Evolutionary conservation across 2,113 vertebrate species (phyloP).

Genomic region (Ceyx melanurus): DNA sequence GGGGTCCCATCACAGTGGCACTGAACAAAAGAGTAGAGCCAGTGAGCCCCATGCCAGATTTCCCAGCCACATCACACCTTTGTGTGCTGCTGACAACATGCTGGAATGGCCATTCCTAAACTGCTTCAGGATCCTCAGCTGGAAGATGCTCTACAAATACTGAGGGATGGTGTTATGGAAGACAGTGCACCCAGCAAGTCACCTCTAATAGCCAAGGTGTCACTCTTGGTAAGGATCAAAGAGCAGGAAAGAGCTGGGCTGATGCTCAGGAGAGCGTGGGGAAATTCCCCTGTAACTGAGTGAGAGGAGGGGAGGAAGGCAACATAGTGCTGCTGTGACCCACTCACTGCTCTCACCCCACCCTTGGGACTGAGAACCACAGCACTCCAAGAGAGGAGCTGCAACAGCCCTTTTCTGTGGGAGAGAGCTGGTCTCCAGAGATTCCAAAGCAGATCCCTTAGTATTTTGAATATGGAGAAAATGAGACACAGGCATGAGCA

Average conservation of each 20-base stretch:
- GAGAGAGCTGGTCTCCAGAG: not conserved
- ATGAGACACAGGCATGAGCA: not conserved
- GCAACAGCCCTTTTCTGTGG: not conserved
- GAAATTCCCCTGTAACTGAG: not conserved
- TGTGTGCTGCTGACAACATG: not conserved
- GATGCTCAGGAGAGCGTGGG: not conserved
- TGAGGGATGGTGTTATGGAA: not conserved
- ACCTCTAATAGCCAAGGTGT: not conserved
- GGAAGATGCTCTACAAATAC: not conserved
- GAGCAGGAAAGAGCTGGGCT: not conserved
- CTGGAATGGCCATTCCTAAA: not conserved
- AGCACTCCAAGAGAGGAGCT: not conserved
- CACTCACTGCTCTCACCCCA: not conserved
- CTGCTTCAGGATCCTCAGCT: not conserved
- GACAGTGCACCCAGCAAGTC: fast-evolving
- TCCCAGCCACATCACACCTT: not conserved
- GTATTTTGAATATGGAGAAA: not conserved
- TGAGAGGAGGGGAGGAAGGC: not conserved
- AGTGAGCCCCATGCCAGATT: not conserved
- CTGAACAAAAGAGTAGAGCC: not conserved
- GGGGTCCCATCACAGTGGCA: fast-evolving
- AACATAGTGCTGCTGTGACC: not conserved
- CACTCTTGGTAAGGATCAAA: not conserved
- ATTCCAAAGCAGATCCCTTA: not conserved
- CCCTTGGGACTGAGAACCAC: not conserved